Evolutionary conservation across 2,888 invertebrate genomes (phyloP).

Genomic region (Troilus luridus): DNA sequence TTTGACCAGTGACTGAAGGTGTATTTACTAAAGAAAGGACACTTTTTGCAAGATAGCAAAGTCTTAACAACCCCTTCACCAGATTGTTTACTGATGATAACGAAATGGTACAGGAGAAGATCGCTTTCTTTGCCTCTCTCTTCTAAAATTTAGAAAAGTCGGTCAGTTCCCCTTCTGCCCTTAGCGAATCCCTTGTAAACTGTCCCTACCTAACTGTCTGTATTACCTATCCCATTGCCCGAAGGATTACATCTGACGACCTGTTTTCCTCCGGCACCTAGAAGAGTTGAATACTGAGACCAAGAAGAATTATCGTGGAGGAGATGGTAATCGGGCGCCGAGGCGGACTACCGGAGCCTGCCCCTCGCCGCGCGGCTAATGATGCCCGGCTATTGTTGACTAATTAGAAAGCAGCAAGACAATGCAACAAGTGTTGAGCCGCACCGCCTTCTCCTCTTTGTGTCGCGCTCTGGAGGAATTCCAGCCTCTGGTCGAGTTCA

Average conservation of each 20-base stretch:
- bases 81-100: too few species aligned
- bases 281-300: not conserved
- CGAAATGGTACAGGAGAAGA: too few species aligned
- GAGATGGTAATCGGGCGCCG: not conserved
- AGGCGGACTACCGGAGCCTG: constrained; percentile 54
- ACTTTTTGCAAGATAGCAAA: too few species aligned
- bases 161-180: too few species aligned
- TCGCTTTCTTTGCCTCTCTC: too few species aligned
- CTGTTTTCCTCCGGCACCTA: not conserved
- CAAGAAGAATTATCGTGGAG: not conserved
- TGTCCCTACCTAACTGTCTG: too few species aligned
- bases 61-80: too few species aligned
- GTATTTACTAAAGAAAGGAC: too few species aligned
- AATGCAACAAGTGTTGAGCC: constrained; percentile 53
- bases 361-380: constrained; percentile 49
- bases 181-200: too few species aligned
- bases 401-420: constrained; percentile 56
- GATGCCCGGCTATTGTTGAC: constrained; percentile 30
- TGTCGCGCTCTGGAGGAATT: constrained; percentile 31
- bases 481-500: constrained; percentile 22
- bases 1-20: too few species aligned
- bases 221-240: too few species aligned
- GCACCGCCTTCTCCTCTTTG: constrained; percentile 23
- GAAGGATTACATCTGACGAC: not conserved
- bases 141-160: too few species aligned